Percentiles rank a stretch among this genome's conserved stretches.
phyloP scores from a whole-genome alignment of 2,888 invertebrate species.

The Hemithea aestivaria region DNA sequence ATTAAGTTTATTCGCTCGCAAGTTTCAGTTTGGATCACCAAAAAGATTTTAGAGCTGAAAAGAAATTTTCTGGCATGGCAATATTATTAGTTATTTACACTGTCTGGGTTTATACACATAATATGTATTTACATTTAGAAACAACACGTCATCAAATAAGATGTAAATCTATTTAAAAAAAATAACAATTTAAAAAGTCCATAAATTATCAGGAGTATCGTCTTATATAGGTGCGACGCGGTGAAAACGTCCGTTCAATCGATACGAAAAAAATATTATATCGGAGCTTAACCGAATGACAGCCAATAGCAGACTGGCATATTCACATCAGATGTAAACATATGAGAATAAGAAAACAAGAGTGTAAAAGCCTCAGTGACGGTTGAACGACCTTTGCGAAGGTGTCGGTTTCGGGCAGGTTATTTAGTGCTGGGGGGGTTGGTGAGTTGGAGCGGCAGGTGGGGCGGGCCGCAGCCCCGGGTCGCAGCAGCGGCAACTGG shows the following conservation, averaged over 20 bases:
- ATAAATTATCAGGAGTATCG: too few species aligned
- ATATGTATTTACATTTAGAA: slow-evolving; percentile 12
- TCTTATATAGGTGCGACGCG: too few species aligned
- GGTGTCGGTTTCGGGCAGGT: slow-evolving; percentile 78
- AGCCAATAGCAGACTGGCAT: slow-evolving; percentile 7
- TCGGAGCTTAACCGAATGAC: too few species aligned
- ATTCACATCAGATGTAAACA: slow-evolving; percentile 11
- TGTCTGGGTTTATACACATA: background rate
- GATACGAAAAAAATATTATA: too few species aligned
- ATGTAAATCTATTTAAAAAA: too few species aligned
- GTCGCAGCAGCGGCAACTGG: slow-evolving; percentile 77
- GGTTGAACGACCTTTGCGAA: slow-evolving; percentile 78
- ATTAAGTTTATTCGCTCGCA: slow-evolving; percentile 75
- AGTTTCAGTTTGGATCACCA: slow-evolving; percentile 57
- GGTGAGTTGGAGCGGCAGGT: slow-evolving; percentile 37
- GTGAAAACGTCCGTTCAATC: too few species aligned
- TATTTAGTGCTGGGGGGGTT: slow-evolving; percentile 63
- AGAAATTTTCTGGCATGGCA: slow-evolving; percentile 23
- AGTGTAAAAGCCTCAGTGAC: slow-evolving; percentile 52
- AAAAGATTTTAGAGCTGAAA: slow-evolving; percentile 38
- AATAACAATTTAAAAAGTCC: too few species aligned
- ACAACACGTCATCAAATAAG: too few species aligned
- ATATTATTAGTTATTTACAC: too few species aligned
- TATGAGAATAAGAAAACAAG: slow-evolving; percentile 42
- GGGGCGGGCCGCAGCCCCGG: slow-evolving; percentile 50